Base-by-base conservation (phyloP, 2,797 vertebrate species). In the Periparus ater region DNA sequence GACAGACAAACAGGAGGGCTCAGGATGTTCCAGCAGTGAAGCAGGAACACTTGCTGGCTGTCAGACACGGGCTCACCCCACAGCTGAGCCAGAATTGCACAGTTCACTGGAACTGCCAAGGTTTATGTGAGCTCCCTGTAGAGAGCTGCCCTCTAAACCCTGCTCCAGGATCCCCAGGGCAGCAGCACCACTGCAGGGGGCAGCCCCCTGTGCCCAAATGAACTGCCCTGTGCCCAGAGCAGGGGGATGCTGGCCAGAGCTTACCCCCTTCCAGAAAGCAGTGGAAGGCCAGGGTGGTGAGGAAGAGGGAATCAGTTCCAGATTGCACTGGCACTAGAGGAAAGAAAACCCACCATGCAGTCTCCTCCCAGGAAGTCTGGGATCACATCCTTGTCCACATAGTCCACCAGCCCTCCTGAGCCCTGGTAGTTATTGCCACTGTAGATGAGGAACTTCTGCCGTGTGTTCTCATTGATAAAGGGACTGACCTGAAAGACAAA, bases 401-500 rank as follows among this genome's bases (percentile, higher is more conserved):
- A 98, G 89, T 98, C 98, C 3, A 98, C 94, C 10, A 98, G 97
- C 51, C 98, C 98, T 15, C 98, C 98, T 0, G 98, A 97, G 29
- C 98, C 98, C 87, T 98, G 98, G 62, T 98, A 98, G 85, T 98
- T 98, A 84, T 97, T 98, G 60, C 98, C 98, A 10, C 98, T 98
- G 89, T 98, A 98, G 89, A 98, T 98, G 19, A 98, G 98, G 93
- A 98, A 98, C 72, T 98, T 98, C 91, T 97, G 97, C 38, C 98
- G 94, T 7, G 98, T 98, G 95, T 98, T 98, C 78, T 98, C 98
- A 1, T 98, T 98, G 96, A 98, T 98, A 90, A 98, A 98, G 58
- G 98, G 98, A 79, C 98, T 98, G 92, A 98, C 97, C 98, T 98
- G 92, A 30, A 91, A 87, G 5, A 42, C 54, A 38, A 30, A 47